These are phyloP conservation scores for Belonocnema kinseyi DNA, from an alignment of 1,140 invertebrate genomes.

Conservation along the genomic window DNA sequence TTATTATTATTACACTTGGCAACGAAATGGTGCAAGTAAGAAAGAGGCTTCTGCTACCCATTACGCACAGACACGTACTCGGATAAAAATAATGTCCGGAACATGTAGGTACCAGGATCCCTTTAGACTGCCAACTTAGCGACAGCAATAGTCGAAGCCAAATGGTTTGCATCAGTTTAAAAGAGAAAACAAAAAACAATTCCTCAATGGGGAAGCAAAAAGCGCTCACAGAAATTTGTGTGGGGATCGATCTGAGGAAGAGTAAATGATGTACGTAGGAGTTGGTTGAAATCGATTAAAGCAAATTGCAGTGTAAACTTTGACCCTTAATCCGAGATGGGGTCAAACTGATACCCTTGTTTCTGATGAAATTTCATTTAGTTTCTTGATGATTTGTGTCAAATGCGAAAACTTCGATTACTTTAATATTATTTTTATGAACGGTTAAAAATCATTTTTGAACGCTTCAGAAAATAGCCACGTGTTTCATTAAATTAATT, in stretches of 20 bases:
- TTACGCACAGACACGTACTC: constrained; percentile 9
- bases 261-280: constrained; percentile 14
- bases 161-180: background rate
- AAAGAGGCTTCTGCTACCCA: constrained; percentile 21
- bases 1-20: constrained; percentile 31
- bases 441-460: too few relatives aligned
- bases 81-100: constrained; percentile 18
- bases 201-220: background rate
- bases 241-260: background rate
- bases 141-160: background rate
- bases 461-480: too few relatives aligned
- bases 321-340: constrained; percentile 16
- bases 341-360: constrained; percentile 24
- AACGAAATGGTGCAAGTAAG: constrained; percentile 18
- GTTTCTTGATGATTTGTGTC: background rate
- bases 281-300: constrained; percentile 13
- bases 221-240: background rate
- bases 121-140: background rate
- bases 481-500: too few relatives aligned
- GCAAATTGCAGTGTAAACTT: constrained; percentile 24
- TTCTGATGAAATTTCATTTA: constrained; percentile 28
- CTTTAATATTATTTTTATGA: too few relatives aligned
- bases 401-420: background rate
- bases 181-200: background rate
- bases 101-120: constrained; percentile 12